These are phyloP conservation scores for Drosophila mettleri DNA, from an alignment of 2,888 invertebrate species.

Conservation along the genomic window DNA sequence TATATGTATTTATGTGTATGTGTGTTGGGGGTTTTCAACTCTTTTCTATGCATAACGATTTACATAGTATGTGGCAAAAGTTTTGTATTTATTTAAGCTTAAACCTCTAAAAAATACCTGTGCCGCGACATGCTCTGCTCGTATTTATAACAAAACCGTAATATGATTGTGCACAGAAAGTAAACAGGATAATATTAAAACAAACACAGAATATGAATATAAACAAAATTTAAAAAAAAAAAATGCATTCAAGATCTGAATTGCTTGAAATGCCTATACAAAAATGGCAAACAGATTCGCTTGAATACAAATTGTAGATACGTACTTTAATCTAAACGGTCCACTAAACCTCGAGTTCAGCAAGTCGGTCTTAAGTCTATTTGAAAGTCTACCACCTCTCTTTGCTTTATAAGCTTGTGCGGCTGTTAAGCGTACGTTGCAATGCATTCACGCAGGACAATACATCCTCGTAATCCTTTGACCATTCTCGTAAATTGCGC, in stretches of 20 bases:
- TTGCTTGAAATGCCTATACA: slow-evolving; percentile 18
- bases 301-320: slow-evolving; percentile 38
- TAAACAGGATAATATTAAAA: slow-evolving; percentile 40
- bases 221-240: slow-evolving; percentile 58
- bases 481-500: slow-evolving; percentile 80
- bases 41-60: slow-evolving; percentile 26
- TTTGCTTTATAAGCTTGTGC: slow-evolving; percentile 76
- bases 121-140: slow-evolving; percentile 10
- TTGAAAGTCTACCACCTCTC: slow-evolving; percentile 55
- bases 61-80: slow-evolving; percentile 35
- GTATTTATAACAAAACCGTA: slow-evolving; percentile 22
- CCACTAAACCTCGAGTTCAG: slow-evolving; percentile 75
- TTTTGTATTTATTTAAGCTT: slow-evolving; percentile 37
- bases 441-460: slow-evolving; percentile 80
- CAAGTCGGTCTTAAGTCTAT: slow-evolving; percentile 56
- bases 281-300: slow-evolving; percentile 43
- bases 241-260: slow-evolving; percentile 15
- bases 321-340: slow-evolving; percentile 52
- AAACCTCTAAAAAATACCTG: slow-evolving; percentile 49
- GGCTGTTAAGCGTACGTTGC: slow-evolving; percentile 80
- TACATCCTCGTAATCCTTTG: slow-evolving; percentile 84
- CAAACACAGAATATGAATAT: slow-evolving; percentile 51
- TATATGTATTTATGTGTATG: slow-evolving; percentile 13
- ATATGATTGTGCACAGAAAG: slow-evolving; percentile 29
- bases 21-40: slow-evolving; percentile 3